A percentile compares a stretch with the other conserved stretches of the same genome.
phyloP scores from a whole-genome alignment of 2,888 invertebrate genomes.

The Hypena proboscidalis region DNA sequence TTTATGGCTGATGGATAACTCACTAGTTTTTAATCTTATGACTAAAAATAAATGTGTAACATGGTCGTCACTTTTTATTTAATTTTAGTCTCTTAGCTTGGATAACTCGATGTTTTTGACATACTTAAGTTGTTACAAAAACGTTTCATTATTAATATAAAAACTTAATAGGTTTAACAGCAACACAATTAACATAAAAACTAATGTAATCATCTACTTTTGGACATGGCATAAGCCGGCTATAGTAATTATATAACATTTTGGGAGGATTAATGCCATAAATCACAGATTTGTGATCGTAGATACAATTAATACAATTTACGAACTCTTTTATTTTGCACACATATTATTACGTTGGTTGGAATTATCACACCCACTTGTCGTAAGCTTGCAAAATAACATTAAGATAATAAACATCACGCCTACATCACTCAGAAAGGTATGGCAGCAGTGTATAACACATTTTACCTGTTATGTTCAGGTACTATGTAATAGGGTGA shows the following conservation, averaged over 20 bases:
- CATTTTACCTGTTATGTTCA: no score
- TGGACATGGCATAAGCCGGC: background rate
- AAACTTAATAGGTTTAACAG: background rate
- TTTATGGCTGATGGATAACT: constrained; percentile 20
- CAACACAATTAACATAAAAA: no score
- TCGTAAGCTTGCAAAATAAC: background rate
- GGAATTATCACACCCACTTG: background rate
- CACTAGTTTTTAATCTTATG: constrained; percentile 16
- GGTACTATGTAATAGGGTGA: no score
- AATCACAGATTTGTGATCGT: constrained; percentile 2
- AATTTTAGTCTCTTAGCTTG: background rate
- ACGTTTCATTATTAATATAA: background rate
- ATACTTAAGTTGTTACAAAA: background rate
- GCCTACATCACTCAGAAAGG: no score
- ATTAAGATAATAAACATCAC: background rate
- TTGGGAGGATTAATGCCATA: background rate
- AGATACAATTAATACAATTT: background rate
- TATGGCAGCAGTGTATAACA: no score
- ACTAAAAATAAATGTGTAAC: constrained; percentile 4
- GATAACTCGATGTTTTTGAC: background rate
- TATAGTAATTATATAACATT: background rate
- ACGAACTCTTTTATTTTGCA: background rate
- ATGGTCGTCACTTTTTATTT: constrained; percentile 15
- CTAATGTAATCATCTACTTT: constrained; percentile 2
- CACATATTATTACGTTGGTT: background rate